Conservation (phyloP, 1,140 invertebrate species). For the Chionoecetes opilio region DNA sequence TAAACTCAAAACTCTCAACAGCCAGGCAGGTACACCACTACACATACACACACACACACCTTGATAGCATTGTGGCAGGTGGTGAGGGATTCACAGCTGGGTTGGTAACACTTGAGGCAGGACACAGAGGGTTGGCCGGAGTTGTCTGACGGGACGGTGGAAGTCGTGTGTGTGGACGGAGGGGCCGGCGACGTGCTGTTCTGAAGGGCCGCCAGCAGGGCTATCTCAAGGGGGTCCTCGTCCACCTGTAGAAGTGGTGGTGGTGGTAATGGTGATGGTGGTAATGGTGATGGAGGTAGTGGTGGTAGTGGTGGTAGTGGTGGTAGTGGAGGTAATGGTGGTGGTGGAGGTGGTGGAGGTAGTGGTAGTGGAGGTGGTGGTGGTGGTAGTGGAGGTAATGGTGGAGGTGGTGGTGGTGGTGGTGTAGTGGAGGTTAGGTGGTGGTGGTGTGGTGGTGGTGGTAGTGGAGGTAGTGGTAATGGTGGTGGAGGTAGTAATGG, state of each 20-base stretch:
- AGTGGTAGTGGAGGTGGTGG: too few species aligned
- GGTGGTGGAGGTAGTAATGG: too few species aligned
- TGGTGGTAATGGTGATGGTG: too few species aligned
- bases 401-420: too few species aligned
- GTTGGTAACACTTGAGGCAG: constrained; percentile 58
- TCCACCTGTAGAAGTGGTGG: background rate
- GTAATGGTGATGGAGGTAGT: too few species aligned
- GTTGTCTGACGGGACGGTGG: background rate
- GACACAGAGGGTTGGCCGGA: background rate
- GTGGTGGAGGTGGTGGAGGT: too few species aligned
- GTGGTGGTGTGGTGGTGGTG: too few species aligned
- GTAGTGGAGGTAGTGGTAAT: too few species aligned
- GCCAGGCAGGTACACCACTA: background rate
- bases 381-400: too few species aligned
- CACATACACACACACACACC: constrained; percentile 36
- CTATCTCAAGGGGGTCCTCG: background rate
- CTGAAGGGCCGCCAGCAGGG: background rate
- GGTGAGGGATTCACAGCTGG: constrained; percentile 43
- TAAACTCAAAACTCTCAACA: background rate
- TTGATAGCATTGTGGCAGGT: constrained; percentile 66
- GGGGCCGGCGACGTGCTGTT: background rate
- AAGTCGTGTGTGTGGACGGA: background rate
- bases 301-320: too few species aligned
- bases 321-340: too few species aligned
- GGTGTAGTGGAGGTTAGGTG: too few species aligned